Evolutionary conservation across 2,797 vertebrate species (phyloP).

Genomic region (Gouania willdenowi): DNA sequence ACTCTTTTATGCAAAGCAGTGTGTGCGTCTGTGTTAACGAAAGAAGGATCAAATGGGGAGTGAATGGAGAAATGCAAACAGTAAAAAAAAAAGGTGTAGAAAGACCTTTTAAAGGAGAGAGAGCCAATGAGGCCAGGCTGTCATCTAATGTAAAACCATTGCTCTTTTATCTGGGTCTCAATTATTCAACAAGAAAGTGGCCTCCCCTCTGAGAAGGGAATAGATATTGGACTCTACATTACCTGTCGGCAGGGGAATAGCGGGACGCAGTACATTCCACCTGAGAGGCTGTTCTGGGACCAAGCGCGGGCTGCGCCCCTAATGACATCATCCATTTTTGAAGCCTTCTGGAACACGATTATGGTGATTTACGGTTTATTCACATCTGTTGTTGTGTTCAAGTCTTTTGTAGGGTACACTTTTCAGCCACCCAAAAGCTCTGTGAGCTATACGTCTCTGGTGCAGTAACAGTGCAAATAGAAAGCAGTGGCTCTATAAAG

Average conservation of each 20-base stretch:
- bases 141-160: slow-evolving; percentile 64
- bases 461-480: slow-evolving; percentile 23
- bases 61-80: slow-evolving; percentile 20
- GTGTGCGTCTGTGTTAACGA: not conserved
- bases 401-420: slow-evolving; percentile 55
- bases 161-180: slow-evolving; percentile 73
- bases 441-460: slow-evolving; percentile 48
- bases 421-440: slow-evolving; percentile 43
- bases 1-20: slow-evolving; percentile 50
- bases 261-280: slow-evolving; percentile 55
- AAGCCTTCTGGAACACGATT: slow-evolving; percentile 69
- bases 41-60: slow-evolving; percentile 13
- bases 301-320: slow-evolving; percentile 64
- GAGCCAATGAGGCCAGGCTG: slow-evolving; percentile 53
- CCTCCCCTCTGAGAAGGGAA: slow-evolving; percentile 55
- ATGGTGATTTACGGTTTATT: slow-evolving; percentile 74
- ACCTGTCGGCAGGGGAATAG: slow-evolving; percentile 67
- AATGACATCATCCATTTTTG: slow-evolving; percentile 75
- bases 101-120: slow-evolving; percentile 30
- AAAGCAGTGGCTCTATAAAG: slow-evolving; percentile 17
- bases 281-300: slow-evolving; percentile 69
- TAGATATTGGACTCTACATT: slow-evolving; percentile 74
- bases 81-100: slow-evolving; percentile 25
- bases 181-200: slow-evolving; percentile 73
- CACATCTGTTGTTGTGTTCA: slow-evolving; percentile 66